Percentiles rank a stretch among this genome's conserved stretches.
Evolutionary conservation across 2,113 vertebrate species (phyloP).

Genomic region (Damaliscus lunatus): DNA sequence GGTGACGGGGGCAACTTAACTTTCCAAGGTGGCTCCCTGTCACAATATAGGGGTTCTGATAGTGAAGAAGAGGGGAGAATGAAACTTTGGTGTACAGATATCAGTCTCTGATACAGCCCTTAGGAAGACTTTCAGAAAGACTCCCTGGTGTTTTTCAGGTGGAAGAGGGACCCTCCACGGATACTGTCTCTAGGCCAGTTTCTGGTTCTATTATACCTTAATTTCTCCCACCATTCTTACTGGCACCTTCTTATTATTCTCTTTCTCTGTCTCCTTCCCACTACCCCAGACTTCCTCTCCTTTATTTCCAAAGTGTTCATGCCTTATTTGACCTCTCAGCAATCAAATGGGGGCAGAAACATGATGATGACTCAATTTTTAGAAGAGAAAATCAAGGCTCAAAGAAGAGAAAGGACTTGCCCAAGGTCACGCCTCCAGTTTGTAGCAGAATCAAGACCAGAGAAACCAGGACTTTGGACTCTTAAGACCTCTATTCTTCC

Average conservation of each 20-base stretch:
- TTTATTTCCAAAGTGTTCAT: not conserved
- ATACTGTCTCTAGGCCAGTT: not conserved
- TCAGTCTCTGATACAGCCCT: not conserved
- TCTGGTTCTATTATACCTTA: not conserved
- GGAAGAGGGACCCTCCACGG: too few species aligned
- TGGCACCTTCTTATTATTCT: not conserved
- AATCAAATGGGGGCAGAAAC: not conserved
- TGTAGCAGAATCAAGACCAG: not conserved
- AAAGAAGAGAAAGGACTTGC: not conserved
- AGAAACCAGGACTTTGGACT: not conserved
- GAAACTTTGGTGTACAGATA: not conserved
- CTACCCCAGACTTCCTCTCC: not conserved
- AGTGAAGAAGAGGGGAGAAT: not conserved
- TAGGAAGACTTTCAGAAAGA: not conserved
- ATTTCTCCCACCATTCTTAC: not conserved
- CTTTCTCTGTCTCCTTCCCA: not conserved
- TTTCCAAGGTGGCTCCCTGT: not conserved
- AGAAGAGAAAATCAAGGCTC: not conserved
- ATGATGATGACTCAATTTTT: not conserved
- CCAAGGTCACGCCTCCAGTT: not conserved
- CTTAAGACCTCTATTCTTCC: not conserved
- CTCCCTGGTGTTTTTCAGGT: not conserved
- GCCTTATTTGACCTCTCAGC: not conserved
- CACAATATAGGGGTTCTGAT: not conserved
- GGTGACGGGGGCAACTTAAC: rapidly evolving